Percentiles rank a stretch among this genome's conserved stretches.
Conservation (phyloP, 1,140 invertebrate species). For the Asobara japonica region DNA sequence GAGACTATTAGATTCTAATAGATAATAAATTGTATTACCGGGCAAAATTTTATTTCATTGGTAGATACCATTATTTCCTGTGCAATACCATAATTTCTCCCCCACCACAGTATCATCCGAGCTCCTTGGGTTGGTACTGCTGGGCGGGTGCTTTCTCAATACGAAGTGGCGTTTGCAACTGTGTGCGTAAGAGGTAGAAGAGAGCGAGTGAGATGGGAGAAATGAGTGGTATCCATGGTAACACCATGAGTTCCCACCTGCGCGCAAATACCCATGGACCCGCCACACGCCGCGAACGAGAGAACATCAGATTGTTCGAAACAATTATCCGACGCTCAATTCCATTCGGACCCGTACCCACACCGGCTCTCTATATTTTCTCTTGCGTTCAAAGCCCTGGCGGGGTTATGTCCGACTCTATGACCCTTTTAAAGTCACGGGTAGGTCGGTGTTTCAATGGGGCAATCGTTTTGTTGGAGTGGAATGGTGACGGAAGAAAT, state of each 20-base stretch:
- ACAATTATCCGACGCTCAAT: slow-evolving; percentile 67
- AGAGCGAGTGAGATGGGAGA: background rate
- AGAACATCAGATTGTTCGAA: slow-evolving; percentile 61
- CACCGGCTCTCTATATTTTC: slow-evolving; percentile 21
- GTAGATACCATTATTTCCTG: no score
- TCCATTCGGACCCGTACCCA: slow-evolving; percentile 56
- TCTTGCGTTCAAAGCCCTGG: background rate
- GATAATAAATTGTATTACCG: no score
- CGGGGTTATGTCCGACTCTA: slow-evolving; percentile 25
- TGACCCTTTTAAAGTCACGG: slow-evolving; percentile 39
- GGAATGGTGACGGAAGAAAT: no score
- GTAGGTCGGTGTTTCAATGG: background rate
- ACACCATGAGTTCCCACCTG: slow-evolving; percentile 27
- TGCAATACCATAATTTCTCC: no score
- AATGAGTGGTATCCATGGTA: slow-evolving; percentile 36
- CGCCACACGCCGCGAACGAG: background rate
- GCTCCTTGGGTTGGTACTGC: background rate
- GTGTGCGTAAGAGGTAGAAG: background rate
- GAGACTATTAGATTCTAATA: no score
- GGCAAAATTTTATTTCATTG: no score
- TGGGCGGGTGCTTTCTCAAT: slow-evolving; percentile 22
- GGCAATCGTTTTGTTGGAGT: background rate
- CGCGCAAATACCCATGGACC: slow-evolving; percentile 9
- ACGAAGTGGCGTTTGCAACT: slow-evolving; percentile 17
- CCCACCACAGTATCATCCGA: no score